A percentile compares a stretch with the other conserved stretches of the same genome.
Conservation (phyloP, 2,888 invertebrate genomes). For the Andrena hattorfiana region DNA sequence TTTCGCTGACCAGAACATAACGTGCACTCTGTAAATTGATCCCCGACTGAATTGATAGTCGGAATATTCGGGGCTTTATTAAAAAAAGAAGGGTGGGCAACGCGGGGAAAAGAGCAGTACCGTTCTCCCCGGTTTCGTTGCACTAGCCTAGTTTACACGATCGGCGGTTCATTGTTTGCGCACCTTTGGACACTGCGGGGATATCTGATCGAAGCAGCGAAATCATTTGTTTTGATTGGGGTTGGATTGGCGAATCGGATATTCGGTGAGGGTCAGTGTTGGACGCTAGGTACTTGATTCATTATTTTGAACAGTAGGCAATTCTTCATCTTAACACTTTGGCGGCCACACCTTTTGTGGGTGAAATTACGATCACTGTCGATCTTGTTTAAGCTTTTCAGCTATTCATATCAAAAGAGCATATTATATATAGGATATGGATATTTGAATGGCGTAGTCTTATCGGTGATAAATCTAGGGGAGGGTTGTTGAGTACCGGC, state of each 20-base stretch:
- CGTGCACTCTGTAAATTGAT: slow-evolving; percentile 55
- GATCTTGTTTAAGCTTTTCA: too few relatives aligned
- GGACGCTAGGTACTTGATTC: too few relatives aligned
- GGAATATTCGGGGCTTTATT: slow-evolving; percentile 23
- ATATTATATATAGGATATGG: too few relatives aligned
- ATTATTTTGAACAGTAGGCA: too few relatives aligned
- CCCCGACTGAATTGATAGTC: slow-evolving; percentile 35
- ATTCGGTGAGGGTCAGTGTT: not conserved
- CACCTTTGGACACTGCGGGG: not conserved
- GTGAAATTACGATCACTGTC: too few relatives aligned
- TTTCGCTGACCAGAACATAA: slow-evolving; percentile 53
- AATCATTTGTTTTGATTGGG: slow-evolving; percentile 1
- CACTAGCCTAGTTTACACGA: slow-evolving; percentile 20
- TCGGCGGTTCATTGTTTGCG: slow-evolving; percentile 1
- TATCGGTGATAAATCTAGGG: too few relatives aligned
- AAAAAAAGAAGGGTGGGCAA: not conserved
- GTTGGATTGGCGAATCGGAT: not conserved
- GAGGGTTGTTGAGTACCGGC: too few relatives aligned
- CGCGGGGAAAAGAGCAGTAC: not conserved
- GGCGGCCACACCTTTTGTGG: too few relatives aligned
- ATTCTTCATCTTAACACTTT: too few relatives aligned
- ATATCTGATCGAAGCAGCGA: not conserved
- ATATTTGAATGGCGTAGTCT: too few relatives aligned
- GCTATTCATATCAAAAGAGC: too few relatives aligned
- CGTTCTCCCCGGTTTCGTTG: not conserved